Evolutionary conservation across 2,113 vertebrate genomes (phyloP).

Genomic region (Chionis minor): DNA sequence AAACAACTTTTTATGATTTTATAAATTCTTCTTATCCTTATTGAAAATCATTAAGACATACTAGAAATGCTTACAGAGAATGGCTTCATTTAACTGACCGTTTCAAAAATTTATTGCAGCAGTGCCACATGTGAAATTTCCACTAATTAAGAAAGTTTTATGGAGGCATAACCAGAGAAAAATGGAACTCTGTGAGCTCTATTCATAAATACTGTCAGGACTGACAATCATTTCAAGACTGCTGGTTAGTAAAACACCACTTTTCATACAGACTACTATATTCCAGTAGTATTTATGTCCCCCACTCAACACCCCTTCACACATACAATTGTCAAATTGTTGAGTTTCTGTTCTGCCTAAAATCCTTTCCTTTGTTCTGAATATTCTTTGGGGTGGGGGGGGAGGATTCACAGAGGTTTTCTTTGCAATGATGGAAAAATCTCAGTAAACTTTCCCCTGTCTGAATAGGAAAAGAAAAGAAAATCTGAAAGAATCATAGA

Average conservation of each 20-base stretch:
- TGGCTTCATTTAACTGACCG: neutral
- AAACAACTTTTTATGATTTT: neutral
- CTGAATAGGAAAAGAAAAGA: neutral
- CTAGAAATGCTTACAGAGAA: neutral
- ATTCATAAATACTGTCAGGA: constrained; percentile 27
- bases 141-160: constrained; percentile 43
- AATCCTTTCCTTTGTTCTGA: neutral
- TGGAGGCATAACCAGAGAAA: constrained; percentile 26
- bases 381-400: neutral
- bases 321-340: neutral
- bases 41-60: neutral
- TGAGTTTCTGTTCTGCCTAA: neutral
- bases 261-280: neutral
- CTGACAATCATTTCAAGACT: constrained; percentile 15
- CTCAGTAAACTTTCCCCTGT: neutral
- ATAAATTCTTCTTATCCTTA: neutral
- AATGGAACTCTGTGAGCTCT: constrained; percentile 15
- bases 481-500: neutral
- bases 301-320: neutral
- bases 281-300: neutral
- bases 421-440: neutral
- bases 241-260: constrained; percentile 50
- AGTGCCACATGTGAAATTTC: constrained; percentile 4
- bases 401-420: neutral
- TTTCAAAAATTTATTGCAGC: neutral